These are phyloP conservation scores for Sinella curviseta DNA, from an alignment of 1,140 invertebrate genomes.

Conservation along the genomic window DNA sequence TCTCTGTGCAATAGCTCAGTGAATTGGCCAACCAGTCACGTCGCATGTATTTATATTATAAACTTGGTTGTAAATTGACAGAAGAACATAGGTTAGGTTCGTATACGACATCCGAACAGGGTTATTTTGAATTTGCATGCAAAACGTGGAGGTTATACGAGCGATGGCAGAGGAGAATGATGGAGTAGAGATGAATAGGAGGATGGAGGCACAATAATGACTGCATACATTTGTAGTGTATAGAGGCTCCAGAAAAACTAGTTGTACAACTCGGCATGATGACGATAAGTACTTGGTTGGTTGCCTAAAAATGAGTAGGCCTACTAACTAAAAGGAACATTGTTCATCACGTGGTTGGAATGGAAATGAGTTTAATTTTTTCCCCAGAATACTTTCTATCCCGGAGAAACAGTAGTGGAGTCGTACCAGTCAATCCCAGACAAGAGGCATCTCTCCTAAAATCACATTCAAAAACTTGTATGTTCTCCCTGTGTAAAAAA, in stretches of 20 bases:
- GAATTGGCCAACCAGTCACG: neutral
- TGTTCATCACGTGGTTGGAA: neutral
- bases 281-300: neutral
- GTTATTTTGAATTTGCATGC: neutral
- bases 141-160: neutral
- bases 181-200: no score
- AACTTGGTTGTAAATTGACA: no score
- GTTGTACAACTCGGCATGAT: no score
- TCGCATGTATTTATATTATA: no score
- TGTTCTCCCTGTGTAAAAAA: no score
- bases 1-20: neutral
- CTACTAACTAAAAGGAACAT: neutral
- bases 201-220: neutral
- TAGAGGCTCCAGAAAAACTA: no score
- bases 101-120: no score
- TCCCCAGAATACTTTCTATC: neutral
- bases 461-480: no score
- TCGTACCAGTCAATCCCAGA: no score
- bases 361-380: slow-evolving; percentile 8
- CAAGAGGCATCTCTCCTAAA: no score
- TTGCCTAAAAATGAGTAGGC: neutral
- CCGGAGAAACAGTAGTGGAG: no score
- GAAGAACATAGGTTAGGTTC: no score
- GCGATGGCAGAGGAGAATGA: neutral
- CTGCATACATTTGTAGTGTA: neutral